A percentile compares a stretch with the other conserved stretches of the same genome.
These are phyloP conservation scores for Oncopodura yosiiana DNA, from an alignment of 1,140 invertebrate genomes.

Conservation along the genomic window DNA sequence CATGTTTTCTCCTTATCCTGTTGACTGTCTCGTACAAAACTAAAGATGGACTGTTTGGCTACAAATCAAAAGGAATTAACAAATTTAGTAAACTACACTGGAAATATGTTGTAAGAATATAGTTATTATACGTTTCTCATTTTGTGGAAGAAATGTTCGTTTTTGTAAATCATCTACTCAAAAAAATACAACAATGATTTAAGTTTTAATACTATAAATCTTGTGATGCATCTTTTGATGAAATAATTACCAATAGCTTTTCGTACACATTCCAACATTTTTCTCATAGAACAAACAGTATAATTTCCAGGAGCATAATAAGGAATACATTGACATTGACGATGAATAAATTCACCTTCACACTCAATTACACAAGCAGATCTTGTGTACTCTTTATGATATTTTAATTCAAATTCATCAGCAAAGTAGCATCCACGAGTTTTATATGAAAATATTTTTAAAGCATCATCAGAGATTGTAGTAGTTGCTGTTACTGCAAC, in stretches of 20 bases:
- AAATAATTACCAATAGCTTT: conserved; percentile 22
- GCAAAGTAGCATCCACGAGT: conserved; percentile 32
- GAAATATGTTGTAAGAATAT: background rate
- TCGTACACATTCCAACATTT: conserved; percentile 23
- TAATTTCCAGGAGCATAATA: conserved; percentile 29
- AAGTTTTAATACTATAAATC: too few species aligned
- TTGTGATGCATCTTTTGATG: too few species aligned
- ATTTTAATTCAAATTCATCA: conserved; percentile 27
- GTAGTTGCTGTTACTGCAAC: conserved; percentile 21
- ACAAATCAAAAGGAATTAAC: too few species aligned
- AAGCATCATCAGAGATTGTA: conserved; percentile 1
- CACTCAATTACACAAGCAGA: conserved; percentile 32
- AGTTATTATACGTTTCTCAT: too few species aligned
- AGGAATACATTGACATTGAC: conserved; percentile 24
- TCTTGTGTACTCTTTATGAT: conserved; percentile 33
- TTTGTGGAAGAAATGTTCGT: too few species aligned
- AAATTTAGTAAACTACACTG: background rate
- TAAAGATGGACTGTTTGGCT: too few species aligned
- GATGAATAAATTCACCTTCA: conserved; percentile 27
- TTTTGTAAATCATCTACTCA: too few species aligned
- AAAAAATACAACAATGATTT: too few species aligned
- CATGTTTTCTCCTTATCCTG: conserved; percentile 20
- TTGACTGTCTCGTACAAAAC: too few species aligned
- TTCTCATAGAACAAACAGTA: conserved; percentile 15
- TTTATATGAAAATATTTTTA: background rate